phyloP scores from a whole-genome alignment of 2,888 invertebrate genomes.

The Limnephilus rhombicus region DNA sequence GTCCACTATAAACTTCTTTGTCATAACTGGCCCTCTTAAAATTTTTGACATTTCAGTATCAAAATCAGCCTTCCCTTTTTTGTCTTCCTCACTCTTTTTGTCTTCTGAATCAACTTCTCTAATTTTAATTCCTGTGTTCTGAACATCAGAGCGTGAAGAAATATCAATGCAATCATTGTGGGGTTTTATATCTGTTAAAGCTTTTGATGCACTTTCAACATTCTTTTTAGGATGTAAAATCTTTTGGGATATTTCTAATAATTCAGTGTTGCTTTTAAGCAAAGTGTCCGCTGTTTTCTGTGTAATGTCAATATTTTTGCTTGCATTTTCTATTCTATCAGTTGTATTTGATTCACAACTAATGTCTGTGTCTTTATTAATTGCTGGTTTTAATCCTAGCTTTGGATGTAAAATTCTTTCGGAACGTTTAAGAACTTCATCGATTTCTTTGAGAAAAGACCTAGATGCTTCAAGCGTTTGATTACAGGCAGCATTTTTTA shows the following conservation, averaged over 20 bases:
- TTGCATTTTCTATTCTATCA: constrained; percentile 67
- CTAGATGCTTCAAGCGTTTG: constrained; percentile 73
- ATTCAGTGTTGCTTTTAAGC: constrained; percentile 72
- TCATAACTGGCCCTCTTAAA: constrained; percentile 80
- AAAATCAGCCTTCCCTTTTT: constrained; percentile 30
- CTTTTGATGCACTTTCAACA: background rate
- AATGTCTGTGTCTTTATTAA: constrained; percentile 3
- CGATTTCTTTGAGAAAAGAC: constrained; percentile 74
- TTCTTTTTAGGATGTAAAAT: constrained; percentile 43
- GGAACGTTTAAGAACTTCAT: constrained; percentile 73
- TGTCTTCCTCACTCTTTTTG: constrained; percentile 50
- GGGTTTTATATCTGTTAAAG: background rate
- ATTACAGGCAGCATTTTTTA: constrained; percentile 68
- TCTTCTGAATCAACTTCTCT: background rate
- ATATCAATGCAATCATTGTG: constrained; percentile 43
- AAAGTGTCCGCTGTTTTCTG: constrained; percentile 74
- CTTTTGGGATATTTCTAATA: constrained; percentile 71
- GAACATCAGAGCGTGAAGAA: background rate
- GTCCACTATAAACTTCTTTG: constrained; percentile 87
- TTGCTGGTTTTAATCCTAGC: background rate
- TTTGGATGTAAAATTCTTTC: constrained; percentile 72
- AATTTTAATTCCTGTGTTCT: background rate
- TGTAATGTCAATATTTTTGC: constrained; percentile 72
- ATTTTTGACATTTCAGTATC: constrained; percentile 34
- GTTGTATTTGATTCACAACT: background rate